phyloP scores from a whole-genome alignment of 1,140 invertebrate species.

The Ericerus pela region DNA sequence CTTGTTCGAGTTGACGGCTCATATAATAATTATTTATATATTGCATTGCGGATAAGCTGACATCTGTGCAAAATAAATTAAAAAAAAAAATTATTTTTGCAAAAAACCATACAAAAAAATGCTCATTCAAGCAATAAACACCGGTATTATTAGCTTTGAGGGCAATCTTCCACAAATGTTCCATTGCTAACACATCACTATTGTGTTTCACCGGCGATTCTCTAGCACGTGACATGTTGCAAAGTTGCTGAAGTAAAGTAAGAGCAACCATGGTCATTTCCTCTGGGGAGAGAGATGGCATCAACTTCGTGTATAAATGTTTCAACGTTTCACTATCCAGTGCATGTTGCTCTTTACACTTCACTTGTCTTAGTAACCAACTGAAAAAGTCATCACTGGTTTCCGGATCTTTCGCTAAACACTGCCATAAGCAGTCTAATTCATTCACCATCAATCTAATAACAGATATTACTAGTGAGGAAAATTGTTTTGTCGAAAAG shows the following conservation, averaged over 20 bases:
- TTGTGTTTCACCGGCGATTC: slow-evolving; percentile 36
- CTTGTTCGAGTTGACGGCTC: slow-evolving; percentile 76
- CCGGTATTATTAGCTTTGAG: slow-evolving; percentile 68
- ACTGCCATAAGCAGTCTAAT: slow-evolving; percentile 78
- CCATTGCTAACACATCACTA: slow-evolving; percentile 55
- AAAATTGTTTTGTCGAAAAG: not conserved
- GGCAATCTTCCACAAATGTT: slow-evolving; percentile 86
- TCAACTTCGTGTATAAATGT: slow-evolving; percentile 74
- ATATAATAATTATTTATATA: slow-evolving; percentile 89
- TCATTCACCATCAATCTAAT: slow-evolving; percentile 67
- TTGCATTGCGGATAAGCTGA: slow-evolving; percentile 84
- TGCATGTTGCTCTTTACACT: slow-evolving; percentile 79
- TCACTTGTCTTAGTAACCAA: slow-evolving; percentile 79
- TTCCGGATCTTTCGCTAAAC: slow-evolving; percentile 63
- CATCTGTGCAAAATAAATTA: slow-evolving; percentile 39
- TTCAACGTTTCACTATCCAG: slow-evolving; percentile 69
- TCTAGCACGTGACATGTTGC: slow-evolving; percentile 52
- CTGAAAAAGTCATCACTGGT: slow-evolving; percentile 82
- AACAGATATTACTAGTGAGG: not conserved
- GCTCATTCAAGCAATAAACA: slow-evolving; percentile 22
- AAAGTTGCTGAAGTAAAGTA: slow-evolving; percentile 78
- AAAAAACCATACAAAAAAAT: not conserved
- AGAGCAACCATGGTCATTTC: slow-evolving; percentile 81
- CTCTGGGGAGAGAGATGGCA: slow-evolving; percentile 73
- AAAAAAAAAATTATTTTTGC: slow-evolving; percentile 6